Base-by-base conservation (phyloP, 2,888 invertebrate species). In the Dexiosoma caninum region DNA sequence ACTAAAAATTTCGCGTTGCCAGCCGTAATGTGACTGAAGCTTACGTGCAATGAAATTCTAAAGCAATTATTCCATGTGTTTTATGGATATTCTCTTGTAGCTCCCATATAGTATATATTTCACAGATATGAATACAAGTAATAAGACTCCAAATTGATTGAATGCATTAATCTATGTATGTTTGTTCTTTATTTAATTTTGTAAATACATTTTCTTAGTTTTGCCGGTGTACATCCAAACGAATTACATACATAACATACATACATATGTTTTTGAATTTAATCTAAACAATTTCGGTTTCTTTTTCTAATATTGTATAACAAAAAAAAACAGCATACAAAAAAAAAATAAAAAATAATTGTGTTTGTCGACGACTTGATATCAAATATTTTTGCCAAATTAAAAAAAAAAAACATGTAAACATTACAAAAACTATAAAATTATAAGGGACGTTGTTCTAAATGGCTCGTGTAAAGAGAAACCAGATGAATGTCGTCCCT, bases 151-250 rank as follows among this genome's bases (percentile, higher is more conserved):
- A 64, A 46, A 46, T 79, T 76, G 30, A 62, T 55, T 74, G 27
- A 70, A 57, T 74, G 66, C 79, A 69, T 77, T 67, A 82, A 81
- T 83, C 27, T 51, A 37, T 37, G 81, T 83, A 82, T 85, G 71
- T 74, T 70, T 76, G 64, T 67, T 79, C 66, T 69, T 76, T 72
- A 76, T 79, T 78, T 51, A 57, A 27, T 62, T 60, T 66, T 53
- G 75, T 32, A 75, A 80, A 76, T 71, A 80, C 81, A 64, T 59
- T 44, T 71, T 49, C 44, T 67, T 67, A 60, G 27, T 67, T 81
- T 64, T 72, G 49, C 76, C 67, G 59, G 67, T 53, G 51, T 35
- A 46, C 37, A 64, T 67, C 42, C 30, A 40, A 75, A 76, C 46
- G 59, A 71, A 80, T 57, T 69, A 66, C 23, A 55, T 21, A 46